A percentile compares a stretch with the other conserved stretches of the same genome.
Conservation (phyloP, 2,797 vertebrate species). For the Sebastiscus albofasciatus region DNA sequence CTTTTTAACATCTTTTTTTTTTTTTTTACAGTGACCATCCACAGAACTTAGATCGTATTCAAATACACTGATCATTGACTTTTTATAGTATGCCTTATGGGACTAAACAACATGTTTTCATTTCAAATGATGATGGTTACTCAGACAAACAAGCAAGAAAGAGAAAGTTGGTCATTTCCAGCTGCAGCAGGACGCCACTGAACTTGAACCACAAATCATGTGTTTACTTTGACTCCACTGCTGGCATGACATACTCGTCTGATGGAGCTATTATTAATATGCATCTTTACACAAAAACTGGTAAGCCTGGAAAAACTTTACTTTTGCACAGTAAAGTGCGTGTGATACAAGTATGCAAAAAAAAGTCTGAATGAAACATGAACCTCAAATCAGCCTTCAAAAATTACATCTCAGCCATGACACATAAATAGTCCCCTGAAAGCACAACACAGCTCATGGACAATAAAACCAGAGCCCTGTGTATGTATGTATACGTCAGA, state of each 20-base stretch:
- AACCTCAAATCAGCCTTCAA: not conserved
- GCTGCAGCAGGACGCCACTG: not conserved
- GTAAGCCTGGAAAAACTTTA: not conserved
- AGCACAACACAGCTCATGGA: not conserved
- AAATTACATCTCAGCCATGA: not conserved
- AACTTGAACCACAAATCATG: not conserved
- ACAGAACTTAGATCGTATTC: not conserved
- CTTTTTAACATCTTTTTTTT: too few species aligned
- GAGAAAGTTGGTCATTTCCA: not conserved
- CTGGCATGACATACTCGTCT: not conserved
- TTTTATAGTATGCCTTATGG: not conserved
- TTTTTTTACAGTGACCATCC: not conserved
- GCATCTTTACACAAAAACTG: not conserved
- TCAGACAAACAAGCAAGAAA: not conserved
- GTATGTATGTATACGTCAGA: not conserved
- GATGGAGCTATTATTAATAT: not conserved
- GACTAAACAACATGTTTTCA: not conserved
- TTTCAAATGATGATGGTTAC: not conserved
- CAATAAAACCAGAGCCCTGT: constrained; percentile 7
- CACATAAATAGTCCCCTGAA: not conserved
- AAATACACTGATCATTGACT: not conserved
- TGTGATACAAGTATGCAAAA: not conserved
- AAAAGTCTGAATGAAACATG: not conserved
- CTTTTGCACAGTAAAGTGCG: not conserved
- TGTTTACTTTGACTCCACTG: not conserved